Evolutionary conservation across 2,797 vertebrate genomes (phyloP).

Genomic region (Hydrocynus forskahlii): DNA sequence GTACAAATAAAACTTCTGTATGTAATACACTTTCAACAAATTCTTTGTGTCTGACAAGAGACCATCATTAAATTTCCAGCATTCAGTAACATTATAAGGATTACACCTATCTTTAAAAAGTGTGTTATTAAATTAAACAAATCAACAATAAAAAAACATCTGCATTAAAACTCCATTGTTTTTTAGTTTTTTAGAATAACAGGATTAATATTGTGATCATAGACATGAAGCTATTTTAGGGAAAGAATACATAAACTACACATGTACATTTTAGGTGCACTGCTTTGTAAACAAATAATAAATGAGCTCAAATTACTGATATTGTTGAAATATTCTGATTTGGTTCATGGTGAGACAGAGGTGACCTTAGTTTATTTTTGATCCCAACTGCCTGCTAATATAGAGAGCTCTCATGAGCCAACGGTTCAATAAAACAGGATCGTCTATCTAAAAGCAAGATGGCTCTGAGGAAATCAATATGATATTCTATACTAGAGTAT

Average conservation of each 20-base stretch:
- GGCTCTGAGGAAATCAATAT: slow-evolving; percentile 58
- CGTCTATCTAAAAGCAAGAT: slow-evolving; percentile 57
- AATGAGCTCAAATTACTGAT: not conserved
- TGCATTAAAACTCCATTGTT: too few species aligned
- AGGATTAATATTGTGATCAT: not conserved
- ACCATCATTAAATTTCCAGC: too few species aligned
- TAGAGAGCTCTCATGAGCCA: slow-evolving; percentile 49
- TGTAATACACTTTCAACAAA: too few species aligned
- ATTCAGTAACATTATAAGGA: too few species aligned
- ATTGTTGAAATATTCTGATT: not conserved
- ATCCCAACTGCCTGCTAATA: slow-evolving; percentile 55
- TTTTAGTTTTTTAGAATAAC: not conserved
- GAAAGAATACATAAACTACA: not conserved
- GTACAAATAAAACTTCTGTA: too few species aligned
- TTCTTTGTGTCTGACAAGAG: too few species aligned
- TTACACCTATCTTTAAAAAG: too few species aligned
- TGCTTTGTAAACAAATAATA: not conserved
- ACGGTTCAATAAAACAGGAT: slow-evolving; percentile 56
- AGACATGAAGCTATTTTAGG: not conserved
- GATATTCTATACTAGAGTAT: slow-evolving; percentile 52
- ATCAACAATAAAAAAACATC: too few species aligned
- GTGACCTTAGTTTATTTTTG: slow-evolving; percentile 63
- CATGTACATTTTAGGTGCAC: not conserved
- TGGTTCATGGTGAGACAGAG: slow-evolving; percentile 30
- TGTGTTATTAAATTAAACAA: too few species aligned